Evolutionary conservation across 1,140 invertebrate genomes (phyloP).

Genomic region (Aphidius ervi): DNA sequence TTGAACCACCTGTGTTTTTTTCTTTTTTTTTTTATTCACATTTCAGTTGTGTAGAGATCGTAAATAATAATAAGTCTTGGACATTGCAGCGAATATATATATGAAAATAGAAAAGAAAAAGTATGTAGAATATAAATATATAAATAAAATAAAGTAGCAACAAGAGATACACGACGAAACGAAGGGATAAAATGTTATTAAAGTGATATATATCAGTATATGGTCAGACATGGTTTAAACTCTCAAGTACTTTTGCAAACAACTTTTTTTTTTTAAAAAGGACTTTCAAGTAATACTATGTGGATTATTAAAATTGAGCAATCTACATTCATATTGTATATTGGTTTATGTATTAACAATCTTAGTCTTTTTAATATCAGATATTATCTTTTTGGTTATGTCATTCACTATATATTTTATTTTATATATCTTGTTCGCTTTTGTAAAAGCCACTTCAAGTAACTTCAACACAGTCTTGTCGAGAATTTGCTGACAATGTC

Average conservation of each 20-base stretch:
- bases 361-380: conserved; percentile 34
- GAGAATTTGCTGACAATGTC: no score
- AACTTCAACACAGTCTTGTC: no score
- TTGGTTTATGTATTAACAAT: conserved; percentile 29
- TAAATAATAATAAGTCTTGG: conserved; percentile 22
- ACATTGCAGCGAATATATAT: neutral
- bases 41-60: conserved; percentile 17
- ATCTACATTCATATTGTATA: conserved; percentile 38
- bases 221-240: conserved; percentile 9
- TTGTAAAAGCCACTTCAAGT: no score
- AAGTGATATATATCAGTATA: conserved; percentile 25
- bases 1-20: neutral
- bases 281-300: neutral
- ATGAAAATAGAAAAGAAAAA: conserved; percentile 5
- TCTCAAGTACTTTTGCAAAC: conserved; percentile 14
- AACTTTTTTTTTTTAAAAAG: neutral
- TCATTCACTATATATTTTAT: conserved; percentile 10
- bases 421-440: neutral
- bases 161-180: conserved; percentile 7
- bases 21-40: conserved; percentile 2
- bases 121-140: neutral
- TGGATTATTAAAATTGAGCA: conserved; percentile 33
- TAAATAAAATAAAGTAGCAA: neutral
- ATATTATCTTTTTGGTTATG: conserved; percentile 33
- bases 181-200: conserved; percentile 12